A percentile compares a stretch with the other conserved stretches of the same genome.
phyloP scores from a whole-genome alignment of 2,113 vertebrate species.

The Festucalex cinctus region DNA sequence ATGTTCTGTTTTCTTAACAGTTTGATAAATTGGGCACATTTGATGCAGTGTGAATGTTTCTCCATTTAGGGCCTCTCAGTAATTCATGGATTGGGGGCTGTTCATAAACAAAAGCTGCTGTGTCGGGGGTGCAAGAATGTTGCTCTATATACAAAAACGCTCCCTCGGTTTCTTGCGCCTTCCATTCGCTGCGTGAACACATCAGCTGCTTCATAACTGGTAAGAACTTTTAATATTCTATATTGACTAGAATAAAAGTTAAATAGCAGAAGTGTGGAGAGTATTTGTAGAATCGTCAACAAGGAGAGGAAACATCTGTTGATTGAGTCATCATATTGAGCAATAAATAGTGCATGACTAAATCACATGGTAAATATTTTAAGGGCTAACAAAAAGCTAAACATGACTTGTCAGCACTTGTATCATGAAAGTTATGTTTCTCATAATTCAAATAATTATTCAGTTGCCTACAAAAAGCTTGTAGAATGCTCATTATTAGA shows the following conservation, averaged over 20 bases:
- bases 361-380: background rate
- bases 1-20: background rate
- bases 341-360: background rate
- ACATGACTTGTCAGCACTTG: background rate
- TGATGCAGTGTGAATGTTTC: background rate
- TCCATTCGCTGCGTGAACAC: background rate
- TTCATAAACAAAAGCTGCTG: constrained; percentile 60
- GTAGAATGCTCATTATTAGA: too few species aligned
- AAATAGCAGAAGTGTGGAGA: background rate
- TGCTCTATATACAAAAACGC: constrained; percentile 48
- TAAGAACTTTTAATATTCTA: constrained; percentile 24
- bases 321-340: background rate
- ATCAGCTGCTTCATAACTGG: constrained; percentile 10
- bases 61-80: constrained; percentile 6
- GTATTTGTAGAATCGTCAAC: background rate
- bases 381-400: background rate
- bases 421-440: too few species aligned
- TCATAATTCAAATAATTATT: too few species aligned
- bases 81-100: constrained; percentile 12
- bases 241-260: background rate
- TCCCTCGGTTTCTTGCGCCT: background rate
- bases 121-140: constrained; percentile 54
- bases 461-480: too few species aligned
- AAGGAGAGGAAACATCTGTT: background rate
- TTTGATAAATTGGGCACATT: background rate